Conservation (phyloP, 2,888 invertebrate species). For the Drosophila percnosoma region DNA sequence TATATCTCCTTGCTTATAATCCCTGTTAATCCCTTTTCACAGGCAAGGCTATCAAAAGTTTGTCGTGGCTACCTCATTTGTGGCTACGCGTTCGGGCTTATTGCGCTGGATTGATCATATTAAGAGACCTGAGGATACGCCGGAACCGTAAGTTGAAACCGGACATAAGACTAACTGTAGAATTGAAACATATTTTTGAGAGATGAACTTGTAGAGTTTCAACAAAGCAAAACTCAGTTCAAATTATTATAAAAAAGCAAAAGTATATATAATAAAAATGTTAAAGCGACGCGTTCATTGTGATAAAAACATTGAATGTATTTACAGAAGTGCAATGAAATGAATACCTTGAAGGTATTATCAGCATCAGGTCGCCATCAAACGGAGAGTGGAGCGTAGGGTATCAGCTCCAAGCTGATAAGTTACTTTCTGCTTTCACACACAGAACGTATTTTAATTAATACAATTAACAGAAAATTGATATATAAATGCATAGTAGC, state of each 20-base stretch:
- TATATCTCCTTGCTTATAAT: constrained; percentile 22
- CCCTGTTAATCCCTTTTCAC: constrained; percentile 73
- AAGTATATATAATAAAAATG: too few relatives aligned
- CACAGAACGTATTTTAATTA: background rate
- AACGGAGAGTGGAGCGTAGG: background rate
- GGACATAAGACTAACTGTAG: background rate
- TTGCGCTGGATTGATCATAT: constrained; percentile 94
- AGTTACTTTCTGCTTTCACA: background rate
- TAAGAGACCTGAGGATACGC: constrained; percentile 86
- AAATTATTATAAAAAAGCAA: too few relatives aligned
- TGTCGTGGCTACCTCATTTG: constrained; percentile 92
- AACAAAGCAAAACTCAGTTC: too few relatives aligned
- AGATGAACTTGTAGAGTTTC: background rate
- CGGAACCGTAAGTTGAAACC: constrained; percentile 88
- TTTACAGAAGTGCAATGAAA: background rate
- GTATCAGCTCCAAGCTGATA: background rate
- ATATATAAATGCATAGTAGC: background rate
- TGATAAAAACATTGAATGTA: background rate
- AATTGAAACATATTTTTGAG: background rate
- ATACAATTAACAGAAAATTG: background rate
- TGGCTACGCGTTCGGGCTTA: constrained; percentile 95
- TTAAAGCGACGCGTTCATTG: too few relatives aligned
- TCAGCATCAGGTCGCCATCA: background rate
- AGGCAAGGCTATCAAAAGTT: constrained; percentile 96
- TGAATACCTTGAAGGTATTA: too few relatives aligned